Conservation (phyloP, 2,888 invertebrate species). For the Trichogramma dendrolimi region DNA sequence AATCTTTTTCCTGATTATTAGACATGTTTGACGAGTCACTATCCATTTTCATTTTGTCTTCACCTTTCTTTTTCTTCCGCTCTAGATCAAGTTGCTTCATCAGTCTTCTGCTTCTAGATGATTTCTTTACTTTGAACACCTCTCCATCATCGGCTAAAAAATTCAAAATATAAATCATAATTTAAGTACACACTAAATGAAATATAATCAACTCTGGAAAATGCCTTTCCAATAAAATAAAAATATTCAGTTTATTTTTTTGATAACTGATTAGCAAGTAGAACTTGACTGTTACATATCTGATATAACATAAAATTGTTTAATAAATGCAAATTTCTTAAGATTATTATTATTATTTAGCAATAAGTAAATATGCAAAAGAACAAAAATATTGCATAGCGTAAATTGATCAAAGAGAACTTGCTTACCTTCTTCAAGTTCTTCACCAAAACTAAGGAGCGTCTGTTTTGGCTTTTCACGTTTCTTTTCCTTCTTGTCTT, state of each 20-base stretch:
- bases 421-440: slow-evolving; percentile 48
- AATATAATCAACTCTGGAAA: background rate
- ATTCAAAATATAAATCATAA: background rate
- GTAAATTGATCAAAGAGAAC: background rate
- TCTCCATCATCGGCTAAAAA: slow-evolving; percentile 73
- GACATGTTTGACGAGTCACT: slow-evolving; percentile 49
- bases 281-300: background rate
- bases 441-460: slow-evolving; percentile 77
- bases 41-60: slow-evolving; percentile 52
- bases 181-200: background rate
- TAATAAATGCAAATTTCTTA: slow-evolving; percentile 10
- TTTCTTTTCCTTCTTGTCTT: slow-evolving; percentile 55
- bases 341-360: background rate
- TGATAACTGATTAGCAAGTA: too few species aligned
- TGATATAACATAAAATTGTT: slow-evolving; percentile 1
- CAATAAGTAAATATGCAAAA: too few species aligned
- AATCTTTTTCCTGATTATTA: slow-evolving; percentile 58
- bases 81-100: slow-evolving; percentile 81
- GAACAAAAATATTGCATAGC: background rate
- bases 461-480: slow-evolving; percentile 57
- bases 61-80: slow-evolving; percentile 60
- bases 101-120: slow-evolving; percentile 85
- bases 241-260: background rate
- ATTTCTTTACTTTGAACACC: slow-evolving; percentile 92
- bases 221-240: background rate